Conservation (phyloP, 2,797 vertebrate genomes). For the Mormyrus hasselquistii region DNA sequence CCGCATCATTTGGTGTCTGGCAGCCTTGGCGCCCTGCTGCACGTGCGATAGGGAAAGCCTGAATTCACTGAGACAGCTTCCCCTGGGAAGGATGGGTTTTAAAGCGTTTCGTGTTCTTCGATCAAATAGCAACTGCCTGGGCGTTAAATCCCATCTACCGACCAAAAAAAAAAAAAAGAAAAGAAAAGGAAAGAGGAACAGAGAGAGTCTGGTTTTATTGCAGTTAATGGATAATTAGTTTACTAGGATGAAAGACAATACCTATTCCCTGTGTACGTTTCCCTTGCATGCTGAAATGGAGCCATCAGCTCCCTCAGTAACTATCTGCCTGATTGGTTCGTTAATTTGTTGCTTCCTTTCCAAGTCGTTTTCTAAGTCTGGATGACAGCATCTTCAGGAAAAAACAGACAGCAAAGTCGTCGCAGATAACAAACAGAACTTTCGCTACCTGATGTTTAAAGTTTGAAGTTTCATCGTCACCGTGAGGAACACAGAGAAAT, state of each 20-base stretch:
- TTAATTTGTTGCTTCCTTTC: neutral
- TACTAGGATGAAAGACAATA: neutral
- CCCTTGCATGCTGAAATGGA: neutral
- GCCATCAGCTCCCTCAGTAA: neutral
- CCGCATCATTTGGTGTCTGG: neutral
- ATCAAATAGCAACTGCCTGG: neutral
- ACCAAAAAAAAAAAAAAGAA: neutral
- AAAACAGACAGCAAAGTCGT: neutral
- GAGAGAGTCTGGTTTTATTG: neutral
- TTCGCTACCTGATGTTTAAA: neutral
- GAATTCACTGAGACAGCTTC: neutral
- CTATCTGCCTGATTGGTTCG: neutral
- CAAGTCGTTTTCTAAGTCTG: neutral
- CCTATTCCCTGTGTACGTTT: neutral
- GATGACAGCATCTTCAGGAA: neutral
- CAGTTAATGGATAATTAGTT: neutral
- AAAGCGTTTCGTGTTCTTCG: neutral
- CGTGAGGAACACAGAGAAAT: neutral
- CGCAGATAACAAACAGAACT: neutral
- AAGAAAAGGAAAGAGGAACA: neutral
- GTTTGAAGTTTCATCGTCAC: neutral
- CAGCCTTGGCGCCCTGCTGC: neutral
- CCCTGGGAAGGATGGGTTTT: neutral
- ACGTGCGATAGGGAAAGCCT: neutral
- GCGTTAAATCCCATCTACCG: neutral